Base-by-base conservation (phyloP, 2,113 vertebrate species). In the Seriola aureovittata region DNA sequence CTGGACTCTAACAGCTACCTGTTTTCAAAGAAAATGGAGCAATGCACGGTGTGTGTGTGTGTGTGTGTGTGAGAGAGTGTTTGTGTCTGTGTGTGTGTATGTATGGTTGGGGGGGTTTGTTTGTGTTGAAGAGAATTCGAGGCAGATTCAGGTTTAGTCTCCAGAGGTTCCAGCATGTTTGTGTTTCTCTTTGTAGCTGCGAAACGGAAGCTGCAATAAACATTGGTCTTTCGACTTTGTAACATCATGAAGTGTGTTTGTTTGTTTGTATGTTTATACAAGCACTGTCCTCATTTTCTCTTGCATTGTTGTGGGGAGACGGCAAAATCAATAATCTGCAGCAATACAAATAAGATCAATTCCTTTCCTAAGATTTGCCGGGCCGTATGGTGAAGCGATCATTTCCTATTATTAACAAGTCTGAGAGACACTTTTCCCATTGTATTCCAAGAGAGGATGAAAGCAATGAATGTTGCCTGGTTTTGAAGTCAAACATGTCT, bases 81-180 rank as follows among this genome's bases (percentile, higher is more conserved):
- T 36, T 58, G 79, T 58, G 57, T 68, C 59, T 71, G 52, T 71
- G 65, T 50, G 38, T 75, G 52, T 57, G 59, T 54, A 40, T 65
- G 14, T 52, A 46, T 77, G 6, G 59, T 0, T 36, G 5, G 34
- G 34, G 34, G 34, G 59, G 64, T 46, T 70, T 91, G 74, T 89
- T 81, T 86, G 75, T 85, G 85, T 84, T 81, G 82, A 88, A 75
- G 80, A 87, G 81, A 85, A 91, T 90, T 92, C 59, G 80, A 93
- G 93, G 93, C 93, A 94, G 93, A 94, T 94, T 93, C 90, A 94
- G 91, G 93, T 93, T 93, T 93, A 82, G 88, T 93, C 93, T 91
- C 93, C 75, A 68, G 92, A 91, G 92, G 85, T 78, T 93, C 82
- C 71, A 46, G 34, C 57, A 67, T 90, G 90, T 93, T 93, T 91